Conservation (phyloP, 1,140 invertebrate genomes). For the Bradysia coprophila region DNA sequence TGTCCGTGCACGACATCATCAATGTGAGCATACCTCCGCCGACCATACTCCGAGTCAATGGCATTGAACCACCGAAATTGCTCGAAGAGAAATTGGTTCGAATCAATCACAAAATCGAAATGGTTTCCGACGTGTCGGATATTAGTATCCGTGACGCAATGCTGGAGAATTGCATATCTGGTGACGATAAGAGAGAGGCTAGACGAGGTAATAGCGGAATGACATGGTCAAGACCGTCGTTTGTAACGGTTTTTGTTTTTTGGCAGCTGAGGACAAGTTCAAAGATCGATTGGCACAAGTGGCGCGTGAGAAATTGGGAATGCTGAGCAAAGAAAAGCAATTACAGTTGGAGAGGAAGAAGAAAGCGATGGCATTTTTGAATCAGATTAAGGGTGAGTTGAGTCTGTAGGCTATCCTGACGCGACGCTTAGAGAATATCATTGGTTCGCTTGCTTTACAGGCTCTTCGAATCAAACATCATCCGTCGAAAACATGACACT, state of each 20-base stretch:
- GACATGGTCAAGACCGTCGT: too few relatives aligned
- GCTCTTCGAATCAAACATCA: not conserved
- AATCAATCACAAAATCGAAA: not conserved
- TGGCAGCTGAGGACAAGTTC: constrained; percentile 35
- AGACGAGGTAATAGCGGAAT: not conserved
- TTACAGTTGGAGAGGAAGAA: constrained; percentile 51
- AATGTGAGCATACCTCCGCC: not conserved
- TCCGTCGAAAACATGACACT: not conserved
- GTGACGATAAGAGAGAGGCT: not conserved
- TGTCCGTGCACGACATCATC: not conserved
- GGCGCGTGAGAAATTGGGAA: constrained; percentile 35
- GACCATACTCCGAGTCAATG: not conserved
- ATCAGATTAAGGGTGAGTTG: constrained; percentile 30
- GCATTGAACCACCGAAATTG: not conserved
- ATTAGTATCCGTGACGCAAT: not conserved
- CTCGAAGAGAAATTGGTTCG: not conserved
- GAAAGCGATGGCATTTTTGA: constrained; percentile 39
- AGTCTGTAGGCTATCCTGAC: not conserved
- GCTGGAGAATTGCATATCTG: not conserved
- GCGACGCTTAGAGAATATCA: not conserved
- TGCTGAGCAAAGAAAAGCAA: constrained; percentile 38
- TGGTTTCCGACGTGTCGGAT: not conserved
- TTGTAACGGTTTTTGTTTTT: not conserved
- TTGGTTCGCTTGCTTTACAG: not conserved
- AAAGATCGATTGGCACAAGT: constrained; percentile 40